Evolutionary conservation across 2,113 vertebrate species (phyloP), one percentile per base, ranked within the genome.

Genomic region (Rhea americana): DNA sequence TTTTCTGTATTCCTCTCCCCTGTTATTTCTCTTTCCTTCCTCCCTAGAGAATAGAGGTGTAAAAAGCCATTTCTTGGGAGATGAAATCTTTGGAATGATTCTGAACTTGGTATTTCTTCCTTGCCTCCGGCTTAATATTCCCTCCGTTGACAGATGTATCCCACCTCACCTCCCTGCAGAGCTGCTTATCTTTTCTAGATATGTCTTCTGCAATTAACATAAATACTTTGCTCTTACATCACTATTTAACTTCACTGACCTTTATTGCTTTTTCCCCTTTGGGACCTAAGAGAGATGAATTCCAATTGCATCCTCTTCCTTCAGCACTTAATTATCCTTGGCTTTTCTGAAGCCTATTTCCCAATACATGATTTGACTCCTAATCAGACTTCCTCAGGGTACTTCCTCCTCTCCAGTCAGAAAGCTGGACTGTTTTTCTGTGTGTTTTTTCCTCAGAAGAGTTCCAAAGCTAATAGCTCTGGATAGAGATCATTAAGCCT

Each of bases 11-110:
- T 82, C 55, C 55, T 45, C 53, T 85, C 71, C 76, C 47, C 20
- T 61, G 68, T 82, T 81, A 56, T 82, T 87, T 84, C 89, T 95
- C 77, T 78, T 78, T 11, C 47, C 50, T 43, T 41, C 66, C 65
- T 88, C 25, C 39, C 55, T 41, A 1, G 13, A 78, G 78, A 76
- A 4, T 0, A 0, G 66, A 72, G 82, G 53, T 88, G 86, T 39
- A 85, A 92, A 85, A 87, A 66, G 70, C 28, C 71, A 12, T 76
- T 91, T 87, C 72, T n/a, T 56, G 71, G 77, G 74, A 91, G 75
- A 62, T 2, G 37, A 81, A 41, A 59, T 19, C 77, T 17, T 43
- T 68, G 72, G 43, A 48, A 5, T 39, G 53, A 41, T 37, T 72
- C 71, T 28, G 35, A 20, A 0, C 79, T 82, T 4, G 2, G 58